Base-by-base conservation (phyloP, 2,888 invertebrate genomes). In the Harpalus rubripes region DNA sequence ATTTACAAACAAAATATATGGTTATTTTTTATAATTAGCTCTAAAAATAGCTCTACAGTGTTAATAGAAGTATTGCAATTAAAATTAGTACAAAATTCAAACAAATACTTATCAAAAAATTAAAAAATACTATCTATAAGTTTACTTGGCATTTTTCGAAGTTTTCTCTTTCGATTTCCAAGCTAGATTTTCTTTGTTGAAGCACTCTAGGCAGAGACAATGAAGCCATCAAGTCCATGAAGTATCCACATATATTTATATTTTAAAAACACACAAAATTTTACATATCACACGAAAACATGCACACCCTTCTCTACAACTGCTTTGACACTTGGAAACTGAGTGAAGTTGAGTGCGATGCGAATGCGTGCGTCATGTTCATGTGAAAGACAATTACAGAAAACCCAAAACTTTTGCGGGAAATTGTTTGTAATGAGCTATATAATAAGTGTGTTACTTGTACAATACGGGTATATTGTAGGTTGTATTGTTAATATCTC, bases 101-200 rank as follows among this genome's bases (percentile, higher is more conserved):
- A 10, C 63, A 63, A 22, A 26, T 12, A 16, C 32, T 32, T 32
- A 32, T 32, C 32, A 32, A 32, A 32, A 32, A 32, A 32, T 32
- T 32, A 32, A 32, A 32, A 32, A 5, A 32, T 32, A 32, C 32
- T 4, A 32, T 32, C 32, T 63, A 7, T 39, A n/a, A 7, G 2
- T 91, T 89, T 92, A 96, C 96, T 95, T 96, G 96, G 89, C 94
- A 94, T 91, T 96, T 96, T 91, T 96, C 96, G 90, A 96, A 97
- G 88, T 95, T 95, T 91, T 97, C 96, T 83, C 96, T 93, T 91
- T 96, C 96, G 87, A 95, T 93, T 90, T 96, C 96, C 89, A 96
- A 91, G 89, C 95, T 95, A 87, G 95, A 95, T 92, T 95, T 96
- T 90, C 95, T 94, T 87, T 94, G 94, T 90, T 95, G 95, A 86